Base-by-base conservation (phyloP, 1,140 invertebrate species). In the Neuroterus valhalla region DNA sequence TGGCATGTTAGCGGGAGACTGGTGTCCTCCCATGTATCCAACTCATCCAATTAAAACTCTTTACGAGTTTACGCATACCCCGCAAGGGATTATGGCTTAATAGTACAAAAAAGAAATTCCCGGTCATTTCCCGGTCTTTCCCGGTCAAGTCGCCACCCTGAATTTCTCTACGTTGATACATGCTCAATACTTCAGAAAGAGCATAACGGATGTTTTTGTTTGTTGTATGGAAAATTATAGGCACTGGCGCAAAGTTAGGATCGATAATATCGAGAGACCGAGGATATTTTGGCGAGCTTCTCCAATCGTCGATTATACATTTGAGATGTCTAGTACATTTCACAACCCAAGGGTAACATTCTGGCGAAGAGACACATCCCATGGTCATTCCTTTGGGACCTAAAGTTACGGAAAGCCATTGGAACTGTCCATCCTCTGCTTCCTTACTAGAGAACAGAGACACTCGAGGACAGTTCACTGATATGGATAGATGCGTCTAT, bases 401-500 rank as follows among this genome's bases (percentile, higher is more conserved):
- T 62, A 75, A 85, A 86, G 82, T 87, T 88, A 82, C 76, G 74
- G 74, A 79, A 82, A 84, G 68, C 77, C 78, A 84, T 82, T 78
- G 81, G 72, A 81, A 71, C 77, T 81, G 80, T 82, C 72, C 76
- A 75, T 78, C 79, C 83, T 78, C 78, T 71, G 79, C 85, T 84
- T 80, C 72, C 68, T 76, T 70, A 55, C 75, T 71, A 45, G 74
- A 74, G 73, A 80, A 80, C 72, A 71, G 69, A 76, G 71, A 66
- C 46, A 44, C 48, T 50, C 38, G 44, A 78, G 74, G 78, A 75
- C 71, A 66, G 72, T 78, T 45, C 76, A 44, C 67, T 82, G 83
- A 84, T 85, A 75, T 74, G 76, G 79, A 78, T 80, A 77, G 77
- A 85, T 83, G 81, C 70, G 55, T 70, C 72, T 66, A 50, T 43